Evolutionary conservation across 2,888 invertebrate genomes (phyloP).

Genomic region (Sceliomorpha sp.): DNA sequence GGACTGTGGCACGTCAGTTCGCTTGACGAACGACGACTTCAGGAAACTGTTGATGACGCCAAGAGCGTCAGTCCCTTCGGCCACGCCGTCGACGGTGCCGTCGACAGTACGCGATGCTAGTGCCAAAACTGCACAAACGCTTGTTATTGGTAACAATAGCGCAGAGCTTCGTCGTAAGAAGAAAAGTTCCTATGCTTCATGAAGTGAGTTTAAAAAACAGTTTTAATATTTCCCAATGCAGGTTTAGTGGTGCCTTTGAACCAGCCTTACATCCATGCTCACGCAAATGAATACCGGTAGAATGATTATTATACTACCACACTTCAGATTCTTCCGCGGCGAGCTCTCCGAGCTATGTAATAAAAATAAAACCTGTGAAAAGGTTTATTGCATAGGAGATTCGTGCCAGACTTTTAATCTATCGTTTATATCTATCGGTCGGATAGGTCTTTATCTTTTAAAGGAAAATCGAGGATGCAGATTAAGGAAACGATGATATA

Average conservation of each 20-base stretch:
- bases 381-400: constrained; percentile 30
- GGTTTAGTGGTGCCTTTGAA: constrained; percentile 15
- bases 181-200: constrained; percentile 90
- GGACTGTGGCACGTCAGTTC: constrained; percentile 83
- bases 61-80: constrained; percentile 85
- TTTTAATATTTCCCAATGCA: constrained; percentile 20
- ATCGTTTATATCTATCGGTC: not conserved
- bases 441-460: constrained; percentile 18
- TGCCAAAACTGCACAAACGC: constrained; percentile 83
- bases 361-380: constrained; percentile 27
- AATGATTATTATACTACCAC: constrained; percentile 40
- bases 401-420: constrained; percentile 23
- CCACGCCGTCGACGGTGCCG: constrained; percentile 81
- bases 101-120: constrained; percentile 87
- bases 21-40: constrained; percentile 98
- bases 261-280: constrained; percentile 28
- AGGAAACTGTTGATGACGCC: constrained; percentile 97
- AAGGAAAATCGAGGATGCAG: constrained; percentile 6
- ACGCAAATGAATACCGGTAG: constrained; percentile 32
- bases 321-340: constrained; percentile 16
- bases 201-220: too few relatives aligned
- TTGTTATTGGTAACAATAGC: constrained; percentile 77
- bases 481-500: constrained; percentile 2
- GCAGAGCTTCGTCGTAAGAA: constrained; percentile 94
- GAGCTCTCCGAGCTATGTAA: constrained; percentile 19